Conservation (phyloP, 2,113 vertebrate genomes). For the Triplophysa tibetana region DNA sequence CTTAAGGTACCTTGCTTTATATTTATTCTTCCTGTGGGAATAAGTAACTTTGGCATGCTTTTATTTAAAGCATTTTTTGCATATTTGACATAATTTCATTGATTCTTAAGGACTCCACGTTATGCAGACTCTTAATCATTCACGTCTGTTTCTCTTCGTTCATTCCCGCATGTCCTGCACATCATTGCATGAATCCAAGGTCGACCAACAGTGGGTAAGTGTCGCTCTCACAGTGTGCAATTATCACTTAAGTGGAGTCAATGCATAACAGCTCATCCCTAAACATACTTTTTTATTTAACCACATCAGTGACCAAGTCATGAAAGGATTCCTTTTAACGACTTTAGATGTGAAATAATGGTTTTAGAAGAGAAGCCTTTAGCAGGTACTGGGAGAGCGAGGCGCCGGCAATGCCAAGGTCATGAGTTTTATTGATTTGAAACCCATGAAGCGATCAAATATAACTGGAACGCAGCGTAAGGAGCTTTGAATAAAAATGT, state of each 20-base stretch:
- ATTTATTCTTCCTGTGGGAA: not conserved
- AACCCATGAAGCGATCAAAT: too few species aligned
- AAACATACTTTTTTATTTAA: not conserved
- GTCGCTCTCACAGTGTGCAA: constrained; percentile 28
- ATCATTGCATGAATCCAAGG: constrained; percentile 78
- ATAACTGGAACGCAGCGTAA: too few species aligned
- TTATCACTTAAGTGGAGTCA: not conserved
- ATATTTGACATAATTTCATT: too few species aligned
- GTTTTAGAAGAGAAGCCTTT: too few species aligned
- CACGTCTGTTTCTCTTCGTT: constrained; percentile 8
- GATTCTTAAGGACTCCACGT: not conserved
- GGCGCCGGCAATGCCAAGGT: too few species aligned
- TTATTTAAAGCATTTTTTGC: not conserved
- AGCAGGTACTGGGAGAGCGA: too few species aligned
- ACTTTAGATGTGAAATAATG: too few species aligned
- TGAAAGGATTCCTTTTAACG: not conserved
- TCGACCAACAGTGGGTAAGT: constrained; percentile 96
- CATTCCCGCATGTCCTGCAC: constrained; percentile 65
- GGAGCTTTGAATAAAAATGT: too few species aligned
- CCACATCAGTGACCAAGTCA: not conserved
- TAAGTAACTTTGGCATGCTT: not conserved
- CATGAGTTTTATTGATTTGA: too few species aligned
- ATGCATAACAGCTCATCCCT: not conserved
- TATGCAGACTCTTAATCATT: not conserved
- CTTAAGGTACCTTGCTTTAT: not conserved